These are phyloP conservation scores for Papilio polyxenes DNA, from an alignment of 1,140 invertebrate species.

Conservation along the genomic window DNA sequence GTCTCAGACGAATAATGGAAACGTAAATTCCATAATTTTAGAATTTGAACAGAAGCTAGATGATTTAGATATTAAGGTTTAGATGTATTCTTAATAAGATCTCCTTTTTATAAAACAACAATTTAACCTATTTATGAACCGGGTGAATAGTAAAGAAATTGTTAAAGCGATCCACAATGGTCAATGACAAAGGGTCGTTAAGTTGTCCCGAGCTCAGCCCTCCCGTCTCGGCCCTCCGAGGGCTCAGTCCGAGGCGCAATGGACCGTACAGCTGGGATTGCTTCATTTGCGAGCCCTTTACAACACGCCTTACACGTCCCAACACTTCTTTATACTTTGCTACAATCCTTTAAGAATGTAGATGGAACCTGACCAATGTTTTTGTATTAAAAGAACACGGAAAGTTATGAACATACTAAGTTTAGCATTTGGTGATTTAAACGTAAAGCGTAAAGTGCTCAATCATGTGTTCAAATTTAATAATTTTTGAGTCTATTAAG, in stretches of 20 bases:
- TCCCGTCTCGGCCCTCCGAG: slow-evolving; percentile 10
- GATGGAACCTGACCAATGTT: not conserved
- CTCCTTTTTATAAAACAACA: not conserved
- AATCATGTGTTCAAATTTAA: not conserved
- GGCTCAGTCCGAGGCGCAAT: slow-evolving; percentile 37
- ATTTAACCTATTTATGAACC: not conserved
- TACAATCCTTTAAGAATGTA: slow-evolving; percentile 24
- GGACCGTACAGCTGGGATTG: slow-evolving; percentile 30
- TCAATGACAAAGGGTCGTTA: slow-evolving; percentile 23
- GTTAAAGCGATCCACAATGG: slow-evolving; percentile 4
- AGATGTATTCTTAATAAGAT: not conserved
- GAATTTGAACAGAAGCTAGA: not conserved
- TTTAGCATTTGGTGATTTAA: not conserved
- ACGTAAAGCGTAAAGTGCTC: not conserved
- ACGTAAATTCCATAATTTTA: not conserved
- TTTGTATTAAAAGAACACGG: not conserved
- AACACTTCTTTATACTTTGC: slow-evolving; percentile 16
- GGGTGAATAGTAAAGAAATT: not conserved
- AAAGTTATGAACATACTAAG: not conserved
- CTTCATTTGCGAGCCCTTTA: slow-evolving; percentile 37
- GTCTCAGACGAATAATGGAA: not conserved
- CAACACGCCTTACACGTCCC: not conserved
- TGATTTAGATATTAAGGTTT: not conserved
- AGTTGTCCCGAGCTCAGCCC: slow-evolving; percentile 15
- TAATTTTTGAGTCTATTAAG: not conserved